Evolutionary conservation across 2,888 invertebrate species (phyloP).

Genomic region (Serrognathus titanus): DNA sequence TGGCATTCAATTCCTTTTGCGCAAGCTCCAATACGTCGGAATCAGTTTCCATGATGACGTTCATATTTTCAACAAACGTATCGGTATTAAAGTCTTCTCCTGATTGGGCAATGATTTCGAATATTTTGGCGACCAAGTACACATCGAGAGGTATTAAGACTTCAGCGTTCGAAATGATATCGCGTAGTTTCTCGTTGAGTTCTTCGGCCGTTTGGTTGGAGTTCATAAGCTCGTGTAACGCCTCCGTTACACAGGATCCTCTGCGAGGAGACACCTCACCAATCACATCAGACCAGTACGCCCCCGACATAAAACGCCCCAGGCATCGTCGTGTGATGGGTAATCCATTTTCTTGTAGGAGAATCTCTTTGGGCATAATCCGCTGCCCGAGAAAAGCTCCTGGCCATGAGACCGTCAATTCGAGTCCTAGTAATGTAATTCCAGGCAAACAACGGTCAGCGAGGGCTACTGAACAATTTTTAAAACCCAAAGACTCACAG

Average conservation of each 20-base stretch:
- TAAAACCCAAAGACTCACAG: background rate
- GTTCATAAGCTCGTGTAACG: constrained; percentile 13
- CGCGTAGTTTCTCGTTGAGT: constrained; percentile 3
- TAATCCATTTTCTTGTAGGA: background rate
- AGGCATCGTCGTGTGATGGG: background rate
- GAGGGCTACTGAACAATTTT: background rate
- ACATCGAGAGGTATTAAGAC: constrained; percentile 18
- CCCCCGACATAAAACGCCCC: background rate
- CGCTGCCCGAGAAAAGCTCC: background rate
- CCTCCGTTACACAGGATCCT: constrained; percentile 10
- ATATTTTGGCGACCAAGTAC: constrained; percentile 27
- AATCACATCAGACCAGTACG: constrained; percentile 11
- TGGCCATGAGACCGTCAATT: background rate
- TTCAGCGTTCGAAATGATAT: background rate
- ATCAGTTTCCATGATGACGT: constrained; percentile 53
- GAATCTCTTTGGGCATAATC: background rate
- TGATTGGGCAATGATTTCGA: constrained; percentile 9
- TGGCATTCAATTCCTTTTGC: constrained; percentile 58
- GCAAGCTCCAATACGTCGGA: constrained; percentile 36
- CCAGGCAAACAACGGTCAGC: background rate
- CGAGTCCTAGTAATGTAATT: background rate
- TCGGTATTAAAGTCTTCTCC: constrained; percentile 5
- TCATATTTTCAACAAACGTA: constrained; percentile 49
- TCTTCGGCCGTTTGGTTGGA: constrained; percentile 6
- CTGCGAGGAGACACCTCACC: background rate